Percentiles rank a stretch among this genome's conserved stretches.
phyloP scores from a whole-genome alignment of 2,797 vertebrate genomes.

The Phoeniculus purpureus region DNA sequence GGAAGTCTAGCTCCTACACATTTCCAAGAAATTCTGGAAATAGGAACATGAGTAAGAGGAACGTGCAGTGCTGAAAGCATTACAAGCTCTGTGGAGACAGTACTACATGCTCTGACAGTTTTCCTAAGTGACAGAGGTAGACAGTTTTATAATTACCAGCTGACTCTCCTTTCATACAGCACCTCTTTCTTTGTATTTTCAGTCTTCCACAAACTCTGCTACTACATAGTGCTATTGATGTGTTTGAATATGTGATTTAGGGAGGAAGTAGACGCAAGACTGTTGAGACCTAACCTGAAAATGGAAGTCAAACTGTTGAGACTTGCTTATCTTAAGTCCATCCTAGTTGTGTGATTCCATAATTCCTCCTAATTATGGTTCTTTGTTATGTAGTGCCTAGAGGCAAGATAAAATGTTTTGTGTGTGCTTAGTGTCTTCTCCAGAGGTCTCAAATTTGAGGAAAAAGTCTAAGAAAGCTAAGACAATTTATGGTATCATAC shows the following conservation, averaged over 20 bases:
- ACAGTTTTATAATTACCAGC: not conserved
- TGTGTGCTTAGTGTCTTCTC: not conserved
- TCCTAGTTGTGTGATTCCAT: not conserved
- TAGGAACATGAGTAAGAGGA: not conserved
- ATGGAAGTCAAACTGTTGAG: not conserved
- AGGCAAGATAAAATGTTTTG: not conserved
- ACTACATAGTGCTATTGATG: not conserved
- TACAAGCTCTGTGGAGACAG: not conserved
- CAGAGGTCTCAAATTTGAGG: not conserved
- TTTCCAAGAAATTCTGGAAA: not conserved
- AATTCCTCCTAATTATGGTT: not conserved
- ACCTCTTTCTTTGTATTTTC: not conserved
- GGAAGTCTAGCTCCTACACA: too few species aligned
- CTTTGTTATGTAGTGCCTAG: not conserved
- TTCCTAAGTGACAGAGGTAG: not conserved
- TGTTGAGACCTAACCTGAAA: not conserved
- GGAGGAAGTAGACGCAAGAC: not conserved
- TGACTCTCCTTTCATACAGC: not conserved
- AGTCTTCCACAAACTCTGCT: not conserved
- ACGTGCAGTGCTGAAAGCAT: not conserved
- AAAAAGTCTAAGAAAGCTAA: not conserved
- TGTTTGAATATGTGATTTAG: not conserved
- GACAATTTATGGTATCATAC: not conserved
- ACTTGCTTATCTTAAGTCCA: not conserved
- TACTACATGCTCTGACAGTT: not conserved